A percentile compares a stretch with the other conserved stretches of the same genome.
These are phyloP conservation scores for Heloderma charlesbogerti DNA, from an alignment of 2,113 vertebrate genomes.

Conservation along the genomic window DNA sequence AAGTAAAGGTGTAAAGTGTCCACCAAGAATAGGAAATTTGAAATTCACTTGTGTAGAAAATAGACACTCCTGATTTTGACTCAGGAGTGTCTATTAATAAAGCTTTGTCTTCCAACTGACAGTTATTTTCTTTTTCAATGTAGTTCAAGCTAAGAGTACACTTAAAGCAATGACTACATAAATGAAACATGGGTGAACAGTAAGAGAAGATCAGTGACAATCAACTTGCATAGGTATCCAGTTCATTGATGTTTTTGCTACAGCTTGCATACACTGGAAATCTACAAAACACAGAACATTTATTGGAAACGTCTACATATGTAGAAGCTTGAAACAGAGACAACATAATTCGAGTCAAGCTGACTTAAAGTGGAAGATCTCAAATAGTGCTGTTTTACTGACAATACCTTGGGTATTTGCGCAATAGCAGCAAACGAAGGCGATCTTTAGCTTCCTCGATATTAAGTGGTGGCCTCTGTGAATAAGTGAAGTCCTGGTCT, in stretches of 20 bases:
- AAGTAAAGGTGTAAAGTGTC: not conserved
- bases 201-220: not conserved
- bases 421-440: constrained; percentile 89
- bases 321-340: not conserved
- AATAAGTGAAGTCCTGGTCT: constrained; percentile 82
- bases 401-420: constrained; percentile 85
- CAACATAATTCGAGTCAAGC: not conserved
- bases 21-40: not conserved
- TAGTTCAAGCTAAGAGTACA: not conserved
- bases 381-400: not conserved
- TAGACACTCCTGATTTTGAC: not conserved
- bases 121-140: not conserved
- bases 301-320: not conserved
- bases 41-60: not conserved
- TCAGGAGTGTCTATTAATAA: not conserved
- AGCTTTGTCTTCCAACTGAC: not conserved
- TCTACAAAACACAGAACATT: not conserved
- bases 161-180: not conserved
- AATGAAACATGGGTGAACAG: not conserved
- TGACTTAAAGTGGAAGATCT: not conserved
- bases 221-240: not conserved
- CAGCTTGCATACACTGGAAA: not conserved
- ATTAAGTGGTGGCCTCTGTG: constrained; percentile 85
- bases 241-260: not conserved
- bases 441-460: constrained; percentile 95